These are phyloP conservation scores for Gymnocephalus cernua DNA, from an alignment of 2,113 vertebrate species.

Conservation along the genomic window DNA sequence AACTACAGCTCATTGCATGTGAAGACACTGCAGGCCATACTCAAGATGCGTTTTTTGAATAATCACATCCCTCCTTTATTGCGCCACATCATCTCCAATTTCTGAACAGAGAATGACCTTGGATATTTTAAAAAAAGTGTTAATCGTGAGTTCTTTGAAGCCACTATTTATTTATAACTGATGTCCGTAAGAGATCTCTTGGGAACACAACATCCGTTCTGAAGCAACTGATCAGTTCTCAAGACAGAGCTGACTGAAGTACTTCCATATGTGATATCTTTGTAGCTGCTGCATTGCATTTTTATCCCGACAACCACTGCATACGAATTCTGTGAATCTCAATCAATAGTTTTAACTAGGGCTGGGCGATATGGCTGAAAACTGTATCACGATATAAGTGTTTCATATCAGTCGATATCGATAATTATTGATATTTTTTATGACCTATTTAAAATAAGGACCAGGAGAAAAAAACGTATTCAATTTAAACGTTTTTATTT, in stretches of 20 bases:
- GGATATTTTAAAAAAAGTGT: neutral
- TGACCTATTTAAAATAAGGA: no score
- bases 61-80: neutral
- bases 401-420: no score
- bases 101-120: neutral
- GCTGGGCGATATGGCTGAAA: no score
- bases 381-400: no score
- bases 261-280: neutral
- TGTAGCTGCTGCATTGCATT: neutral
- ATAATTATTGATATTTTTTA: no score
- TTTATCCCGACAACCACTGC: neutral
- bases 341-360: neutral
- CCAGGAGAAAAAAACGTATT: no score
- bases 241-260: neutral
- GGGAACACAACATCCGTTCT: neutral
- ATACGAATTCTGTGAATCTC: neutral
- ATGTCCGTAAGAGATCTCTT: neutral
- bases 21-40: neutral
- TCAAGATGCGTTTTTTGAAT: neutral
- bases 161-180: neutral
- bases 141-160: neutral
- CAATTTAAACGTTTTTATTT: no score
- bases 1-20: slow-evolving; percentile 32
- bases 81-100: neutral
- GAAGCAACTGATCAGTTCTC: neutral